These are phyloP conservation scores for Neotoxoptera formosana DNA, from an alignment of 1,140 invertebrate species.

Conservation along the genomic window DNA sequence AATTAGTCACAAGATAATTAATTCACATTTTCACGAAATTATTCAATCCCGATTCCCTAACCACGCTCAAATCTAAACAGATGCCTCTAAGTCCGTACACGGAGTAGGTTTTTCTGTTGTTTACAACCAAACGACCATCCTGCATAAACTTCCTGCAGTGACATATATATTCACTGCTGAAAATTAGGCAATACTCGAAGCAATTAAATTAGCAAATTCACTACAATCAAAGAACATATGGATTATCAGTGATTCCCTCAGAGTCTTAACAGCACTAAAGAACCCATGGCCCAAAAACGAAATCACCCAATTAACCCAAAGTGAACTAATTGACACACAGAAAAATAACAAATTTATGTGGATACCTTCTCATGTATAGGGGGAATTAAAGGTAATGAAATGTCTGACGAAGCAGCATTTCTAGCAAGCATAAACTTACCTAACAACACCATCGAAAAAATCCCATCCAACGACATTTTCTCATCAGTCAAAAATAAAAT, in stretches of 20 bases:
- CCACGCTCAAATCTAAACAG: neutral
- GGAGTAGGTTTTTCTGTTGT: too few species aligned
- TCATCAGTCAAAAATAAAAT: neutral
- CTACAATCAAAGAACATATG: too few species aligned
- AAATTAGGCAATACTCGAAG: neutral
- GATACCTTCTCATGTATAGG: slow-evolving; percentile 1
- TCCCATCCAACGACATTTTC: neutral
- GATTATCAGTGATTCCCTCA: too few species aligned
- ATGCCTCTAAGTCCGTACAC: neutral
- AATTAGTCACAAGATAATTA: neutral
- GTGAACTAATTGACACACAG: too few species aligned
- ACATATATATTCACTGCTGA: neutral
- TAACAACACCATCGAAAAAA: neutral
- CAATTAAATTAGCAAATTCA: neutral
- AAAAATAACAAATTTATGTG: neutral
- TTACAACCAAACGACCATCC: too few species aligned
- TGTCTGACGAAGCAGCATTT: neutral
- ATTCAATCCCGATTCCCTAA: neutral
- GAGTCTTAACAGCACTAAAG: too few species aligned
- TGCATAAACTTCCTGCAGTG: too few species aligned
- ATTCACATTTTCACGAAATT: neutral
- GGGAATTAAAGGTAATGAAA: neutral
- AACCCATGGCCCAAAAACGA: too few species aligned
- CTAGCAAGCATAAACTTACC: too few species aligned
- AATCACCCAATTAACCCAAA: too few species aligned